A percentile compares a stretch with the other conserved stretches of the same genome.
These are phyloP conservation scores for Abramis brama DNA, from an alignment of 2,113 vertebrate genomes.

Conservation along the genomic window DNA sequence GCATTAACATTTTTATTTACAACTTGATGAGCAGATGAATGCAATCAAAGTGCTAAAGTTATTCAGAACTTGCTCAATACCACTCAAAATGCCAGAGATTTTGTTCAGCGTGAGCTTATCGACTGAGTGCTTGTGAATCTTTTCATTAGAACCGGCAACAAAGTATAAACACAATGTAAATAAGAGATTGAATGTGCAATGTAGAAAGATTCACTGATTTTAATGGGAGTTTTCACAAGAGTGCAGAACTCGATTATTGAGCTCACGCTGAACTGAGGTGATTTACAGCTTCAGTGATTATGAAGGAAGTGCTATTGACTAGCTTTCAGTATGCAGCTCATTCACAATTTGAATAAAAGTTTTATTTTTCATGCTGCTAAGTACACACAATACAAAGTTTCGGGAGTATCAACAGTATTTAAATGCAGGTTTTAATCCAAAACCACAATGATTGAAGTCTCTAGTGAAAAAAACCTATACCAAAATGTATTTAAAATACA, in stretches of 20 bases:
- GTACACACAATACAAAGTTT: neutral
- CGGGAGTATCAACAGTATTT: neutral
- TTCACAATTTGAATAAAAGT: neutral
- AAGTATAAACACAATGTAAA: neutral
- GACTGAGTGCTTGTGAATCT: neutral
- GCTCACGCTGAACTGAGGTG: neutral
- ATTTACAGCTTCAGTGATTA: slow-evolving; percentile 1
- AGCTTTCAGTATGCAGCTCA: neutral
- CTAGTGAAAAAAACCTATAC: too few relatives aligned
- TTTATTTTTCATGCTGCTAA: neutral
- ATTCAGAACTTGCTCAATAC: neutral
- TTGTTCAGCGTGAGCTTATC: neutral
- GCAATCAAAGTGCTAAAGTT: neutral
- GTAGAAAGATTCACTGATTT: neutral
- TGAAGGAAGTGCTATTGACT: neutral
- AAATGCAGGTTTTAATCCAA: neutral
- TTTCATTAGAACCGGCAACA: neutral
- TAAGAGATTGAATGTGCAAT: neutral
- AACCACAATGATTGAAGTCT: neutral
- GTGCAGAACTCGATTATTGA: neutral
- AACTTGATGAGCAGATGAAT: neutral
- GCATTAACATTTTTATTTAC: neutral
- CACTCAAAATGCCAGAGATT: neutral
- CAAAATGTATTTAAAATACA: too few relatives aligned
- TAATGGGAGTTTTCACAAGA: neutral